Evolutionary conservation across 2,113 vertebrate genomes (phyloP), one percentile per base, ranked within the genome.

Genomic region (Piprites chloris): DNA sequence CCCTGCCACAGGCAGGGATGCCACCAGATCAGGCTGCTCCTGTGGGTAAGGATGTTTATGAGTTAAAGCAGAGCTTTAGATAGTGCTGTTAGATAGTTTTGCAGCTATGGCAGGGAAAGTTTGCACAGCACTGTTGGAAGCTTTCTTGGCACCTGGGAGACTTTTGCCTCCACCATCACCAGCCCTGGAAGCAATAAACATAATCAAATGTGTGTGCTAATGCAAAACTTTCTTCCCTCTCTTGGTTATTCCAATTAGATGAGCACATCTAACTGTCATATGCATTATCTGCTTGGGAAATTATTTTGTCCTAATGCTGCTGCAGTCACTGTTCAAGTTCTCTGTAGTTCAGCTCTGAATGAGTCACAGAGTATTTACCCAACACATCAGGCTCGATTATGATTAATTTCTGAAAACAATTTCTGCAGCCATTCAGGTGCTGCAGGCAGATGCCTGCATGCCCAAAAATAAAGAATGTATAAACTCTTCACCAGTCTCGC

Each of bases 371-470:
- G 11, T 74, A 77, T 71, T 90, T 86, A 92, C 79, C 44, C 90
- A 72, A 61, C 2, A 1, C 76, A 52, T 44, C 44, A 68, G 61
- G 24, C 68, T 63, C 2, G 0, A 58, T 79, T 92, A 62, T 55
- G 41, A 87, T 93, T 92, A 86, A 94, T 91, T 95, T 95, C 94
- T 85, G 56, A 61, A 91, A 92, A 90, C 65, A 72, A 72, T 78
- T 87, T 83, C 85, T 91, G 85, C 72, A 88, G 56, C 61, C 21
- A 0, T 59, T 67, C 88, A 87, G 91, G 73, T 95, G 80, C 55
- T 0, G 0, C 73, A 74, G 42, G 69, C 56, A 62, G 87, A 84
- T 72, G 58, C 37, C 44, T 55, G 32, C 1, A 2, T 11, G 28
- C 89, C 82, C 63, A 80, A 11, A 92, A 92, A 81, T 53, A 94